Evolutionary conservation across 1,140 invertebrate species (phyloP).

Genomic region (Drosophila athabasca): DNA sequence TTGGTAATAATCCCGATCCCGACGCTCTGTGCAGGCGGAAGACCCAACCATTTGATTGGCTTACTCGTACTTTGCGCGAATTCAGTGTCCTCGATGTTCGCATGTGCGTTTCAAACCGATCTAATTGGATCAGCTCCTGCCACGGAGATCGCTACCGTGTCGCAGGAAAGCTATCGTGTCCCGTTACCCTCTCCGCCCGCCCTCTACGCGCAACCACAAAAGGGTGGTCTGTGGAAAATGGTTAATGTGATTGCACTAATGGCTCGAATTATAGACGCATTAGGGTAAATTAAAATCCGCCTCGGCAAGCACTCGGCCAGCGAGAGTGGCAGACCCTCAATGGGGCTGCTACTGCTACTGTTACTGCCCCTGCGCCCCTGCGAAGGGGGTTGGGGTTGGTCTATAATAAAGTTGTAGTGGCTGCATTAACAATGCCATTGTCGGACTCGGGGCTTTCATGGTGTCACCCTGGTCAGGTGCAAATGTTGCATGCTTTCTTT

Average conservation of each 20-base stretch:
- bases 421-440: constrained; percentile 62
- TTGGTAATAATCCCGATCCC: constrained; percentile 13
- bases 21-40: no score
- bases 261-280: constrained; percentile 83
- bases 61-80: neutral
- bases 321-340: constrained; percentile 32
- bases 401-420: constrained; percentile 67
- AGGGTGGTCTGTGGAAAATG: constrained; percentile 69
- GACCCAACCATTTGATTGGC: constrained; percentile 29
- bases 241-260: constrained; percentile 82
- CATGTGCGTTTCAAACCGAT: constrained; percentile 25
- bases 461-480: constrained; percentile 60
- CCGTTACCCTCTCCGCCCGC: constrained; percentile 8
- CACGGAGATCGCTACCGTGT: constrained; percentile 21
- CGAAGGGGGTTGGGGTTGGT: constrained; percentile 9
- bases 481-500: constrained; percentile 51
- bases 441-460: constrained; percentile 4
- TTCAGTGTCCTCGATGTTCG: constrained; percentile 16
- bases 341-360: neutral
- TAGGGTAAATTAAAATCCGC: constrained; percentile 83
- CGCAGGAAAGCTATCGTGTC: constrained; percentile 1
- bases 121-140: constrained; percentile 45
- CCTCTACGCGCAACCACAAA: constrained; percentile 22
- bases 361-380: constrained; percentile 1
- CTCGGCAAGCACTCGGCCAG: constrained; percentile 13